Evolutionary conservation across 2,888 invertebrate species (phyloP), one percentile per base, ranked within the genome.

Genomic region (Chrysomela aeneicollis): DNA sequence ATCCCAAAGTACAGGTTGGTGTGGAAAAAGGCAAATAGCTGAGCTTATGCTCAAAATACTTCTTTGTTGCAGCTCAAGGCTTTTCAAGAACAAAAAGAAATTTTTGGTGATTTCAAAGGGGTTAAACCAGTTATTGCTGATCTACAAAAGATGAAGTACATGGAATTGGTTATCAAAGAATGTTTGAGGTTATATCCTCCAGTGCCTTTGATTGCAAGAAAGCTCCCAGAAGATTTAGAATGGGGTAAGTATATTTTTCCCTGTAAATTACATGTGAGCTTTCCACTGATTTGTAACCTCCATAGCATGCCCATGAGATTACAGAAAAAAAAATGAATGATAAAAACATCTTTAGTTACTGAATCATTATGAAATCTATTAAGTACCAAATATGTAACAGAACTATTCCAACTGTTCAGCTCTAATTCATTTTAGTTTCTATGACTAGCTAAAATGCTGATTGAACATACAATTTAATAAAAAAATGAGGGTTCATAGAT

Each of bases 81-180:
- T n/a, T 68, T 78, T 10, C 73, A 81, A 61, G 85, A 85, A 75
- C 69, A 84, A 37, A 65, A 74, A 3, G 50, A 69, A 9, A 75
- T 83, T 35, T 82, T 84, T 37, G 78, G 74, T 0, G 72, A 78
- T 32, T 67, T 74, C 22, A 68, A 70, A 55, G 62, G 54, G 8
- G 68, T 67, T 2, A 42, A 57, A 17, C 73, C 74, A 1, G 79
- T 76, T 0, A 66, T 75, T 57, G 71, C 78, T 61, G 85, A 87
- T 53, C 69, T 87, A 2, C 79, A 83, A 57, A 79, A 85, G 64
- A 86, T 87, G 86, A 86, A 85, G 73, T 87, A 86, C 73, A 78
- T 87, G 67, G 86, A 86, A 58, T 70, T 83, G 47, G 85, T 86
- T 0, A 84, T 87, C 49, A 87, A 85, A 69, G 87, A 87, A 75